phyloP scores from a whole-genome alignment of 2,113 vertebrate species.

The Caranx melampygus region DNA sequence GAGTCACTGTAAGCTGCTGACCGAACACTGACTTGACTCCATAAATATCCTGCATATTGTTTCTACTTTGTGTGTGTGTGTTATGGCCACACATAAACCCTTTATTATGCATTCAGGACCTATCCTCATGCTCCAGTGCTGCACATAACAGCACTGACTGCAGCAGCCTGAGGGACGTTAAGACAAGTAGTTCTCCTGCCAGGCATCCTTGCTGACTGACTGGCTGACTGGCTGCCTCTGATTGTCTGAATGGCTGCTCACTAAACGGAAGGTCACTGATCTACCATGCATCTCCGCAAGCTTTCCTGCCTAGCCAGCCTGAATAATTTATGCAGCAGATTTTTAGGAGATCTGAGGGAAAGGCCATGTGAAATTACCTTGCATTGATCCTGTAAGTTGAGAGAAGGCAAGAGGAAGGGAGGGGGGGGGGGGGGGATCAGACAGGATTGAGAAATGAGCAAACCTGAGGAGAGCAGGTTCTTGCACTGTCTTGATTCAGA shows the following conservation, averaged over 20 bases:
- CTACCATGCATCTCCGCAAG: constrained; percentile 57
- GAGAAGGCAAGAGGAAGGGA: constrained; percentile 33
- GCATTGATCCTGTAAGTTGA: constrained; percentile 76
- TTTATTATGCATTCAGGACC: constrained; percentile 27
- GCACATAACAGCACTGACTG: constrained; percentile 33
- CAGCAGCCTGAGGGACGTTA: constrained; percentile 36
- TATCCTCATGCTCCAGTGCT: constrained; percentile 10
- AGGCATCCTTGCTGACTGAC: constrained; percentile 9
- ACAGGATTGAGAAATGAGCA: constrained; percentile 36
- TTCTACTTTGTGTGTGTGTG: constrained; percentile 17
- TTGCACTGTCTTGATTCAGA: constrained; percentile 44
- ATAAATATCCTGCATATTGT: constrained; percentile 26
- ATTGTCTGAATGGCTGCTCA: constrained; percentile 60
- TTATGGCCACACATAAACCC: constrained; percentile 7
- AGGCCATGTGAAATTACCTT: constrained; percentile 73
- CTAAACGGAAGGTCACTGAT: constrained; percentile 72
- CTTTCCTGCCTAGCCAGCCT: constrained; percentile 61
- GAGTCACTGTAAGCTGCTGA: neutral
- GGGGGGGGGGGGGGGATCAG: constrained; percentile 10
- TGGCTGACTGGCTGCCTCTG: constrained; percentile 16
- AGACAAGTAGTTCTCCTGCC: constrained; percentile 29
- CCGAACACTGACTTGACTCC: constrained; percentile 37
- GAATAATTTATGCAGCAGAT: constrained; percentile 78
- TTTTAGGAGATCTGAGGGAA: constrained; percentile 76
- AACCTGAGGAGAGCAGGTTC: constrained; percentile 22